phyloP scores from a whole-genome alignment of 2,113 vertebrate genomes.

The Eleginops maclovinus region DNA sequence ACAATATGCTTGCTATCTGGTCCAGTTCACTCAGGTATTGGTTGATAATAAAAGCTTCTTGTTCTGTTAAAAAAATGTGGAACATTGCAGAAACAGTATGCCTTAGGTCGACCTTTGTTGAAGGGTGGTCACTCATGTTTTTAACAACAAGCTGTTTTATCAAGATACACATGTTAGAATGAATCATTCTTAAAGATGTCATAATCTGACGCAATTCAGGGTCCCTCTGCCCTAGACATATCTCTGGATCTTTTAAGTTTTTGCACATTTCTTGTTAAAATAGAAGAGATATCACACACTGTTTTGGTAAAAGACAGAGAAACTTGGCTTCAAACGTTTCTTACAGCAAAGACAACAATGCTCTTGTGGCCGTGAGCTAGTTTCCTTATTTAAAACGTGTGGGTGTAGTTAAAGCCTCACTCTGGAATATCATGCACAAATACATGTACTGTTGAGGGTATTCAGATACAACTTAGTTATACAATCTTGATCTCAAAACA shows the following conservation, averaged over 20 bases:
- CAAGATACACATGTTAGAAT: not conserved
- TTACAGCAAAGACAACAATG: conserved; percentile 15
- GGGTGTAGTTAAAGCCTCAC: conserved; percentile 47
- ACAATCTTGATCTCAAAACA: not conserved
- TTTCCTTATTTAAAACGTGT: conserved; percentile 63
- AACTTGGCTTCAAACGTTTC: conserved; percentile 5
- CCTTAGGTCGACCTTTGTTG: not conserved
- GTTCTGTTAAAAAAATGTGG: conserved; percentile 19
- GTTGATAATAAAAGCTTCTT: not conserved
- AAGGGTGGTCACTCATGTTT: not conserved
- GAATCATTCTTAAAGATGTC: not conserved
- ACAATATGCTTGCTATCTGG: conserved; percentile 17
- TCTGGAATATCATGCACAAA: conserved; percentile 27
- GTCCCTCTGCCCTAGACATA: not conserved
- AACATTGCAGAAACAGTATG: not conserved
- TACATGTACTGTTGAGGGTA: conserved; percentile 26
- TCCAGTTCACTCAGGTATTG: conserved; percentile 8
- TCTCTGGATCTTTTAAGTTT: not conserved
- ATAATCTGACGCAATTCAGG: not conserved
- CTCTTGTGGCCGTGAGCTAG: conserved; percentile 31
- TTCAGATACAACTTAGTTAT: conserved; percentile 1
- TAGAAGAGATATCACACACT: not conserved
- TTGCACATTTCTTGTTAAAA: not conserved
- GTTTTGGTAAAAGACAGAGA: conserved; percentile 3
- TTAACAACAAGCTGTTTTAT: not conserved